These are phyloP conservation scores for Machaerirhynchus nigripectus DNA, from an alignment of 2,113 vertebrate genomes.

Conservation along the genomic window DNA sequence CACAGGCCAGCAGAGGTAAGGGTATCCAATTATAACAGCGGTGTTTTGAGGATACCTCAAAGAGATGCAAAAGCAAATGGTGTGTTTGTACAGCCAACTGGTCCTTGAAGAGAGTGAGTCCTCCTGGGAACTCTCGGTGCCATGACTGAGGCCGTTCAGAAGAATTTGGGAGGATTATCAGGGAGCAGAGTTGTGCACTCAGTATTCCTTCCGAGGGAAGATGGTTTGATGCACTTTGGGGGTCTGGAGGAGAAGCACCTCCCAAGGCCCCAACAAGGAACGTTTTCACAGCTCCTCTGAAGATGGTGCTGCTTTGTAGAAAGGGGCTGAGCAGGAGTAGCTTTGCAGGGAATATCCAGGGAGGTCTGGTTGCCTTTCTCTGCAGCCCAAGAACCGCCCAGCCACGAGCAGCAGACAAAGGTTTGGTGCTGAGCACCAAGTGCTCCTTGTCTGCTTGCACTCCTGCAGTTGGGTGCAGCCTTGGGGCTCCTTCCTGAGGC, in stretches of 20 bases:
- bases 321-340: neutral
- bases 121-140: neutral
- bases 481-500: neutral
- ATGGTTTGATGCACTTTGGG: neutral
- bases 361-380: neutral
- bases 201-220: neutral
- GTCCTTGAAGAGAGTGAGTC: neutral
- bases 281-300: neutral
- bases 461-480: neutral
- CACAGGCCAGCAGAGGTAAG: conserved; percentile 45
- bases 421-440: neutral
- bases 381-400: rapidly evolving
- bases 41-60: conserved; percentile 27
- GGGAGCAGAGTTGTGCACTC: neutral
- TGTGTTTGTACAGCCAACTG: conserved; percentile 21
- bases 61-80: neutral
- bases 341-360: neutral
- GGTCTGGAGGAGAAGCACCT: neutral
- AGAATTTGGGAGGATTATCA: neutral
- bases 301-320: neutral
- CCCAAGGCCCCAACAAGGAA: neutral
- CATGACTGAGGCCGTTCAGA: neutral
- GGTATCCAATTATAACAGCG: conserved; percentile 49
- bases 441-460: rapidly evolving
- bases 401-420: neutral